Evolutionary conservation across 2,113 vertebrate genomes (phyloP), one percentile per base, ranked within the genome.

Genomic region (Oostethus manadensis): DNA sequence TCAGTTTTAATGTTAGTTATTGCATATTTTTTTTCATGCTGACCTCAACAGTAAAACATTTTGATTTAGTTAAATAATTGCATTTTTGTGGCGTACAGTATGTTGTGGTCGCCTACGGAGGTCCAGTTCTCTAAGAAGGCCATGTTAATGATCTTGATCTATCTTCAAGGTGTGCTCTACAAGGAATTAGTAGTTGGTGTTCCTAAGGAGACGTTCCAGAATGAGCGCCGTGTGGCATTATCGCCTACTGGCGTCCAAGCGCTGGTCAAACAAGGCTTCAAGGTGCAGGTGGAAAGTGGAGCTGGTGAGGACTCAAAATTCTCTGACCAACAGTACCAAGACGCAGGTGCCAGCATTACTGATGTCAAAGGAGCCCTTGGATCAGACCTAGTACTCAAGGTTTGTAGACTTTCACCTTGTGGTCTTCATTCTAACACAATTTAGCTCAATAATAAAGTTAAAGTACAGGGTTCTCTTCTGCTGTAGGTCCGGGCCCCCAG

Each of bases 231-330:
- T 0, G 84, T 91, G 66, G 84, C 88, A 0, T 48, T 88, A 64
- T 89, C 85, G 18, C 84, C 88, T 5, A 81, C 64, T 0, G 84
- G 83, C 0, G 90, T 89, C 23, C 66, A 89, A 77, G 77, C 76
- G 1, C 70, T 90, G 62, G 76, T 91, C 76, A 91, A 93, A 68
- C 80, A 88, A 77, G 87, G 87, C 44, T 88, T 93, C 67, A 68
- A 56, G 16, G 78, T 90, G 35, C 71, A 90, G 75, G 84, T 89
- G 65, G 82, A 92, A 77, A 69, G 71, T 0, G 86, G 91, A 6
- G 86, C 87, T 13, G 89, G 87, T 11, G 81, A 90, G 10, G 82
- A 86, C 26, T 79, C 84, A 1, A 86, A 92, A 72, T 87, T 92
- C 74, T 90, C 82, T 0, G 88, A 92, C 66, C 80, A 87, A 40